These are phyloP conservation scores for Lutjanus erythropterus DNA, from an alignment of 2,113 vertebrate genomes.

Conservation along the genomic window DNA sequence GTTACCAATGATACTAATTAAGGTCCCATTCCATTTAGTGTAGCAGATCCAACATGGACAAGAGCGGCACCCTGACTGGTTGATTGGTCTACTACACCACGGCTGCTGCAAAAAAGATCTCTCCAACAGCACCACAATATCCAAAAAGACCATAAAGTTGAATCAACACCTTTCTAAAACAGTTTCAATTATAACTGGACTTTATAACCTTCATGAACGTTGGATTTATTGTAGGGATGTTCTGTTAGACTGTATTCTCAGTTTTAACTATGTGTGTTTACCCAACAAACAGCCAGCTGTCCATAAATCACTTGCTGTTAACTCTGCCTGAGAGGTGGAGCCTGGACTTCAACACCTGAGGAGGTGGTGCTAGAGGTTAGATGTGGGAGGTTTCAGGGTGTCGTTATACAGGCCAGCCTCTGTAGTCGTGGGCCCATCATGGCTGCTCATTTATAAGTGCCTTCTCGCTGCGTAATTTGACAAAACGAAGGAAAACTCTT, in stretches of 20 bases:
- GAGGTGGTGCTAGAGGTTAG: neutral
- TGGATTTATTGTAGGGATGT: neutral
- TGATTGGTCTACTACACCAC: too few species aligned
- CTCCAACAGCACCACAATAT: neutral
- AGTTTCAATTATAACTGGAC: neutral
- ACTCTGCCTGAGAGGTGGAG: slow-evolving; percentile 27
- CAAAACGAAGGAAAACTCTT: slow-evolving; percentile 39
- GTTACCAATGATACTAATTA: too few species aligned
- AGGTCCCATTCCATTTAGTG: too few species aligned
- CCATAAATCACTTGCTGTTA: slow-evolving; percentile 16
- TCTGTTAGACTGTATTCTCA: neutral
- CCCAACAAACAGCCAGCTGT: neutral
- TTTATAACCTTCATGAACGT: neutral
- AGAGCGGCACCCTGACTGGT: too few species aligned
- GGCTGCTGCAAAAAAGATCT: too few species aligned
- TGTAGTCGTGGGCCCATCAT: slow-evolving; percentile 8
- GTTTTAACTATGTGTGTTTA: neutral
- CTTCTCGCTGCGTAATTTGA: slow-evolving; percentile 35
- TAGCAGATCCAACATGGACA: too few species aligned
- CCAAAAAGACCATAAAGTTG: neutral
- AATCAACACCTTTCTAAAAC: neutral
- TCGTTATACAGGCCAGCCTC: slow-evolving; percentile 21
- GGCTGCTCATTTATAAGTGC: slow-evolving; percentile 11
- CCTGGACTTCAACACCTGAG: slow-evolving; percentile 39
- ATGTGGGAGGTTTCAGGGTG: slow-evolving; percentile 31